Percentiles rank a stretch among this genome's conserved stretches.
phyloP scores from a whole-genome alignment of 2,888 invertebrate genomes.

The Halocaridina rubra region DNA sequence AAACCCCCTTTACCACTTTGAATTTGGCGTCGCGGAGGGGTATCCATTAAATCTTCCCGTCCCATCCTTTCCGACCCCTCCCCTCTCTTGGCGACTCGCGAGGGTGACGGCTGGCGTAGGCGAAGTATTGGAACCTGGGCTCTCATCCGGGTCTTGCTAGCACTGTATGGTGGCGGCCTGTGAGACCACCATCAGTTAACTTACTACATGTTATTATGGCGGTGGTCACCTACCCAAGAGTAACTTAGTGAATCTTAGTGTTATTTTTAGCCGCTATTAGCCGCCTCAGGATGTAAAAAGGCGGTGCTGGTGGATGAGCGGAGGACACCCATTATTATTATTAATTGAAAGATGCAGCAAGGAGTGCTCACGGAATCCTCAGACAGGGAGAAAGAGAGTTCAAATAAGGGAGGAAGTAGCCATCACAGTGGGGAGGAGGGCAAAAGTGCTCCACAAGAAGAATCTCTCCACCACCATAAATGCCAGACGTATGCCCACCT shows the following conservation, averaged over 20 bases:
- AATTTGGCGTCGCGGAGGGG: neutral
- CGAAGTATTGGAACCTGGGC: conserved; percentile 12
- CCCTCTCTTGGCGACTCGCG: too few species aligned
- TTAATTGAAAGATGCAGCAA: conserved; percentile 92
- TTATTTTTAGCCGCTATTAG: conserved; percentile 11
- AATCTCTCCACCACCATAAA: conserved; percentile 78
- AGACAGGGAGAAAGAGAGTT: conserved; percentile 82
- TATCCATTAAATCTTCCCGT: neutral
- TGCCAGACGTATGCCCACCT: conserved; percentile 85
- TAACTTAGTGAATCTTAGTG: conserved; percentile 22
- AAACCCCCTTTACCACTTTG: neutral
- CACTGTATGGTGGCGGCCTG: conserved; percentile 15
- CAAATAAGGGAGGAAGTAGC: conserved; percentile 34
- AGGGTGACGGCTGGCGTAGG: neutral
- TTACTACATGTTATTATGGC: neutral
- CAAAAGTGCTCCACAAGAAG: conserved; percentile 75
- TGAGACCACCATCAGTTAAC: too few species aligned
- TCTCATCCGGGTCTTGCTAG: conserved; percentile 42
- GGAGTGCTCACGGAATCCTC: conserved; percentile 81
- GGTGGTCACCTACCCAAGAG: conserved; percentile 24
- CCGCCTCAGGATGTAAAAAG: conserved; percentile 39
- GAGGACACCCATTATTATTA: conserved; percentile 67
- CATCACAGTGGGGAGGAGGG: neutral
- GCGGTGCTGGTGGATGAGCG: conserved; percentile 55
- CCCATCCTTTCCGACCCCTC: too few species aligned